Conservation (phyloP, 2,888 invertebrate genomes). For the Drosophila borborema region DNA sequence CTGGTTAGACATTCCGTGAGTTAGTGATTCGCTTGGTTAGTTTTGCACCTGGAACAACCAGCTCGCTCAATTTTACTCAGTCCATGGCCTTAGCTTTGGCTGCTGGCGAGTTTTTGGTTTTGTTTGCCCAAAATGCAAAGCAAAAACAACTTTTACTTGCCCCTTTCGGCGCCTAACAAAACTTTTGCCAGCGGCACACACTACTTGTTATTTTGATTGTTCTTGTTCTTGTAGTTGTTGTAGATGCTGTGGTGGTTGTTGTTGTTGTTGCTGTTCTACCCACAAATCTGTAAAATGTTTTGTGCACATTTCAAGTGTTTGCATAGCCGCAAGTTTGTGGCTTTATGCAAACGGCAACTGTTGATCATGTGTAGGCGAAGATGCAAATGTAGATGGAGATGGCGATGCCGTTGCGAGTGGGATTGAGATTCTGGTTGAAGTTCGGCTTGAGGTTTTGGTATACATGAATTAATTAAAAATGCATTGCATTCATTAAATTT, state of each 20-base stretch:
- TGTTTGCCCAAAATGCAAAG: constrained; percentile 41
- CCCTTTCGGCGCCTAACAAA: constrained; percentile 32
- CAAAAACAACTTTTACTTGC: constrained; percentile 43
- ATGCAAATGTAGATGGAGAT: too few species aligned
- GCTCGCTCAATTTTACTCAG: background rate
- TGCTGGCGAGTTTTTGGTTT: constrained; percentile 35
- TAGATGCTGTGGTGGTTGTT: constrained; percentile 14
- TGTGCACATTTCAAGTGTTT: constrained; percentile 65
- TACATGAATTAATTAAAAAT: constrained; percentile 41
- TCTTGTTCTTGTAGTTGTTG: constrained; percentile 1
- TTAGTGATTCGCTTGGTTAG: constrained; percentile 23
- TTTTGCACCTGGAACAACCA: constrained; percentile 34
- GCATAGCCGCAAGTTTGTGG: constrained; percentile 58
- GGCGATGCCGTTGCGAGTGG: too few species aligned
- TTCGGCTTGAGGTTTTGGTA: background rate
- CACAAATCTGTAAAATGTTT: constrained; percentile 69
- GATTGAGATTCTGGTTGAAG: background rate
- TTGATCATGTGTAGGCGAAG: constrained; percentile 31
- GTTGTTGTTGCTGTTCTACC: constrained; percentile 37
- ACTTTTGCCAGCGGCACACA: constrained; percentile 46
- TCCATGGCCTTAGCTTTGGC: constrained; percentile 8
- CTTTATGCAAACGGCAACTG: constrained; percentile 33
- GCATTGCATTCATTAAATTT: constrained; percentile 22
- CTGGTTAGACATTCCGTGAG: background rate
- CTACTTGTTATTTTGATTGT: constrained; percentile 12